These are phyloP conservation scores for Sarcophaga rosellei DNA, from an alignment of 2,888 invertebrate species.

Conservation along the genomic window DNA sequence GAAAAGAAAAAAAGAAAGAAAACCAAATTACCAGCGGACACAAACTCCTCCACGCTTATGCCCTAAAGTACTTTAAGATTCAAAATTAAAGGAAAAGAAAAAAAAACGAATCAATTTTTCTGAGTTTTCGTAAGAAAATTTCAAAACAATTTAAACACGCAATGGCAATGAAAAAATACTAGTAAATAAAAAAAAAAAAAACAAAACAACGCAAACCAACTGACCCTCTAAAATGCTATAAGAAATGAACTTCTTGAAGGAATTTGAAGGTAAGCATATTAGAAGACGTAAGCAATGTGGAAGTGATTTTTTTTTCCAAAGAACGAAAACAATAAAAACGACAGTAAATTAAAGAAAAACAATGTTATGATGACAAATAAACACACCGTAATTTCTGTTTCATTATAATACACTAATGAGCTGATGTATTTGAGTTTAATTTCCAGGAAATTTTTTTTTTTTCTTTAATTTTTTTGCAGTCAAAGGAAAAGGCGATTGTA, in stretches of 20 bases:
- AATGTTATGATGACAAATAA: slow-evolving; percentile 57
- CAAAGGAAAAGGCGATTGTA: not conserved
- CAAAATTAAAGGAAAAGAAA: too few species aligned
- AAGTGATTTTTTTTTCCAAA: not conserved
- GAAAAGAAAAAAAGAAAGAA: not conserved
- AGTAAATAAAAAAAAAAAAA: slow-evolving; percentile 2
- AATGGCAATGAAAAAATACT: slow-evolving; percentile 20
- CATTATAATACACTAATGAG: slow-evolving; percentile 45
- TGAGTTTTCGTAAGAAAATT: not conserved
- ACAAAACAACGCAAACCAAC: not conserved
- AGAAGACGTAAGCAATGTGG: not conserved
- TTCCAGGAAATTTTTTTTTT: not conserved
- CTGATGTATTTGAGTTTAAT: not conserved
- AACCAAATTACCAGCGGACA: slow-evolving; percentile 15
- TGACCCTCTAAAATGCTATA: not conserved
- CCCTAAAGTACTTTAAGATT: not conserved
- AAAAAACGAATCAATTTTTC: not conserved
- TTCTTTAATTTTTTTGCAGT: not conserved
- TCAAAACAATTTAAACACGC: slow-evolving; percentile 47
- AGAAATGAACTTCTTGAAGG: not conserved
- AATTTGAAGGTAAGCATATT: not conserved
- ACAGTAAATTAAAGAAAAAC: slow-evolving; percentile 52
- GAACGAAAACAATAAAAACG: not conserved
- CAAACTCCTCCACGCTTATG: not conserved
- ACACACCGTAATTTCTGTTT: slow-evolving; percentile 33